phyloP scores from a whole-genome alignment of 2,888 invertebrate genomes.

The Sphinx pinastri region DNA sequence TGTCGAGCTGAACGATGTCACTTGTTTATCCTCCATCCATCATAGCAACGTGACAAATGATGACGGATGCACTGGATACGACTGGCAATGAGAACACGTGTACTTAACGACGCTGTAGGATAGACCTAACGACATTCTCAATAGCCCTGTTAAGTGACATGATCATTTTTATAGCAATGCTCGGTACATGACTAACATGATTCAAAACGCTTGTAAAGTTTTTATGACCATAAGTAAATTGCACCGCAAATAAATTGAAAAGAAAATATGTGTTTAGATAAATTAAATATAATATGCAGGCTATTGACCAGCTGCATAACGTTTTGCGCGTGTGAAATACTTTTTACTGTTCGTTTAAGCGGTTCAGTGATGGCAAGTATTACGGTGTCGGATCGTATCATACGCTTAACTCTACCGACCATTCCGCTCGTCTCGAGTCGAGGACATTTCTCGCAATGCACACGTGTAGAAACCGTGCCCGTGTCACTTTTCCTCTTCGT shows the following conservation, averaged over 20 bases:
- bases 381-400: conserved; percentile 17
- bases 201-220: conserved; percentile 1
- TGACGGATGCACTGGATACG: conserved; percentile 59
- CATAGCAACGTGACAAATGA: conserved; percentile 59
- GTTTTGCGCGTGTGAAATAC: conserved; percentile 7
- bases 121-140: conserved; percentile 61
- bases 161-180: conserved; percentile 43
- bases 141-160: conserved; percentile 53
- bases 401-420: not conserved
- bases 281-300: not conserved
- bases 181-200: not conserved
- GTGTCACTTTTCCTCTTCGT: not conserved
- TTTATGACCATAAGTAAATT: not conserved
- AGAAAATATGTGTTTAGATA: not conserved
- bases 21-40: conserved; percentile 65
- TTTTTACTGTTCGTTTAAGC: conserved; percentile 19
- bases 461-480: not conserved
- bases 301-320: conserved; percentile 31
- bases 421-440: not conserved
- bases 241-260: conserved; percentile 11
- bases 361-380: conserved; percentile 5
- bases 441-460: conserved; percentile 12
- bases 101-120: conserved; percentile 57
- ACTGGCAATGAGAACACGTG: conserved; percentile 54
- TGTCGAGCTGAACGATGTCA: conserved; percentile 63